Evolutionary conservation across 2,888 invertebrate species (phyloP).

Genomic region (Hydrotaea diabolus): DNA sequence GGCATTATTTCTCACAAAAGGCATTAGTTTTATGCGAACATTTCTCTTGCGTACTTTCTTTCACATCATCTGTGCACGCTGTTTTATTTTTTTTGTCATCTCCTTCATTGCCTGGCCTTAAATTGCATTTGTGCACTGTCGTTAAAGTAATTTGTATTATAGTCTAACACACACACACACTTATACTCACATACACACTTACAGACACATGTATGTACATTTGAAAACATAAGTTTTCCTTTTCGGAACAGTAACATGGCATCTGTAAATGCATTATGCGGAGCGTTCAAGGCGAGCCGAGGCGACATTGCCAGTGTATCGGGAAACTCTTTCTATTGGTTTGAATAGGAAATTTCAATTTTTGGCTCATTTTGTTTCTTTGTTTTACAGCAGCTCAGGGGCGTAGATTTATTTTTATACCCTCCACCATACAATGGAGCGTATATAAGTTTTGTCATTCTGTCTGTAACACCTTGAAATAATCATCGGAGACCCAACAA

Average conservation of each 20-base stretch:
- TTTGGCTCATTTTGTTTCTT: conserved; percentile 57
- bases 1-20: conserved; percentile 51
- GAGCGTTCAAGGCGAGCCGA: not conserved
- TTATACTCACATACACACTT: not conserved
- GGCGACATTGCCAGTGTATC: not conserved
- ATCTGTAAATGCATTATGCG: not conserved
- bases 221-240: conserved; percentile 29
- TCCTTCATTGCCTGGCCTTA: conserved; percentile 39
- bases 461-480: too few relatives aligned
- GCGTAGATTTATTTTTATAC: not conserved
- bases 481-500: too few relatives aligned
- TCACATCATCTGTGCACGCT: not conserved
- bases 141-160: conserved; percentile 74
- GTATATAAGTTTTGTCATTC: too few relatives aligned
- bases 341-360: conserved; percentile 55
- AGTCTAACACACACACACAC: conserved; percentile 2
- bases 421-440: too few relatives aligned
- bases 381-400: conserved; percentile 33
- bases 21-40: conserved; percentile 45
- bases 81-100: not conserved
- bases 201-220: conserved; percentile 23
- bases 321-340: conserved; percentile 34
- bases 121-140: conserved; percentile 71
- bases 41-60: conserved; percentile 34
- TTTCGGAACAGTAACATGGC: conserved; percentile 8